Base-by-base conservation (phyloP, 1,140 invertebrate species). In the Bombus polaris region DNA sequence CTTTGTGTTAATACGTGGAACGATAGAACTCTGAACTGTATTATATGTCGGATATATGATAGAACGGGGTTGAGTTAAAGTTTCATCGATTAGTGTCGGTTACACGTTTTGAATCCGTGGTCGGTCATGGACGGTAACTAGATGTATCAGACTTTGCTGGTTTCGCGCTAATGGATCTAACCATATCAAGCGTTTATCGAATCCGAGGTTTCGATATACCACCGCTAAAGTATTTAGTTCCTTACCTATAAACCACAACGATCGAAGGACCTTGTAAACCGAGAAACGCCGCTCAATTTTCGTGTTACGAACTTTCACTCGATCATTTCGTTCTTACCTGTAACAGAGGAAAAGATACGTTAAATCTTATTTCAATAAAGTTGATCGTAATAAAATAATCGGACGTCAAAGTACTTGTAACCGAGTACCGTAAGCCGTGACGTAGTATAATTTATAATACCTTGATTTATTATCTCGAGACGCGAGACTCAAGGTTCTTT, bases 171-270 rank as follows among this genome's bases (percentile, higher is more conserved):
- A 87, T 89, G 78, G 78, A 81, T 81, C 78, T 77, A 68, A 80
- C 62, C 75, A 62, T 44, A 68, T 76, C 87, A 83, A 87, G 81
- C 77, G 88, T 85, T 90, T 87, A 87, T 70, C 85, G 77, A 89
- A 89, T 87, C 80, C 32, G 53, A 70, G 39, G 53, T 57, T 73
- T n/a, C 37, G 35, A 65, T 80, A 77, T 76, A 44, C 44, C 59
- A 39, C 72, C 53, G n/a, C 62, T 81, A 65, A 89, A 90, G 87
- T 89, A 87, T 89, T 90, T 89, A 78, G 70, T 74, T 87, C 78
- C 81, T 89, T 85, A 81, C 89, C 87, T 74, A 87, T 80, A 47
- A 53, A 32, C 75, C 53, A 53, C 32, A 42, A 22, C n/a, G 78
- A 72, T 87, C 78, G 75, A 75, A 84, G 78, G 39, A n/a, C 32